Base-by-base conservation (phyloP, 2,888 invertebrate genomes). In the Malacosoma neustria region DNA sequence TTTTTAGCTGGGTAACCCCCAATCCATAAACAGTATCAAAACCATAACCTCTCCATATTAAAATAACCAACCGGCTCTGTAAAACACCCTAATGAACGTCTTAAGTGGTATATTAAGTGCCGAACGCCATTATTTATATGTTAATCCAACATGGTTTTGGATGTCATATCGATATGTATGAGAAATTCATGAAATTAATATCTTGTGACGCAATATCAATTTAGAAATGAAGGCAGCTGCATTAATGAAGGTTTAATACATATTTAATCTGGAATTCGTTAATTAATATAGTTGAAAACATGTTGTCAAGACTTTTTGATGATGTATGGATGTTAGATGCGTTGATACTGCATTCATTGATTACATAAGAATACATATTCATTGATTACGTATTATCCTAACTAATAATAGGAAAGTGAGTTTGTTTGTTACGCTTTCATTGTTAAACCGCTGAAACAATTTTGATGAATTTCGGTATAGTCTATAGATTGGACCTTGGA, bases 41-140 rank as follows among this genome's bases (percentile, higher is more conserved):
- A 5, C 22, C 22, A 9, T 5, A 9, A 49, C 54, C 62, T 60
- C 67, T 64, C 57, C 64, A 66, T 72, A 80, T 80, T 79, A 79
- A 77, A 79, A 64, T 74, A 70, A 80, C 72, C 74, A 63, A 73
- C 72, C 69, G 68, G 61, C 67, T 65, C 52, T 60, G 61, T 65
- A 68, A 64, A 70, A 71, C 66, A 62, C 65, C 63, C 73, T 79
- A 81, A 82, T 80, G 77, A 81, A 72, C 68, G 50, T 70, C 72
- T 81, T 81, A 75, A 84, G 84, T 84, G 84, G 72, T 75, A 73
- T 76, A 81, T 76, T 71, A 74, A 84, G 81, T 81, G 84, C 63
- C 64, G 69, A 73, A 69, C 66, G 76, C 75, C 75, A 73, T 80
- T 81, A 81, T 72, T 81, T 81, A 76, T 74, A 76, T 75, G 72